Evolutionary conservation across 2,797 vertebrate genomes (phyloP), one percentile per base, ranked within the genome.

Genomic region (Pseudomugil tenellus): DNA sequence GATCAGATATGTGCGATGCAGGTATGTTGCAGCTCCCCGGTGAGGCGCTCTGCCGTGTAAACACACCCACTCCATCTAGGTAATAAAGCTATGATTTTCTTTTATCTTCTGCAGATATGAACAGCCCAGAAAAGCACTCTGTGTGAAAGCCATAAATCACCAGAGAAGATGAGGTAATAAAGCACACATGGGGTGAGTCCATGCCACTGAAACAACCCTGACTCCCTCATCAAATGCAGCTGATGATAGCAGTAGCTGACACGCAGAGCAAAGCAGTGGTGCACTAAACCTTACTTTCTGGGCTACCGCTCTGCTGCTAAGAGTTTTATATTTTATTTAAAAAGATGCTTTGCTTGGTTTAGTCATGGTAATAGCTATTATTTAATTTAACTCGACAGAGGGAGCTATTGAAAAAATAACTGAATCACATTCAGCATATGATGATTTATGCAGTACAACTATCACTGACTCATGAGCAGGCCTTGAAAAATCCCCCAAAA

Each of bases 21-120:
- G 81, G 74, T 73, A 70, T 57, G 77, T 11, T 77, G 75, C 72
- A 52, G 68, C 70, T 79, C 64, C 70, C 79, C 70, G 25, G 39
- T 21, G 70, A 80, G 79, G 73, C 37, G 32, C 21, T 70, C 73
- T 73, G 74, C 74, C 75, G 82, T 74, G 72, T 84, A 87, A 90
- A 91, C 86, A 89, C 68, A 68, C 67, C 77, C 67, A 29, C 77
- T 81, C 74, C 2, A 54, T 72, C 84, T 72, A 72, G 58, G 79
- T 84, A 84, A 91, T 87, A 89, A 88, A 91, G 79, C 76, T 63
- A 58, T 75, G 83, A 67, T 89, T 90, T 92, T 87, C 79, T 89
- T 92, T 91, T 90, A 90, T 92, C 81, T 88, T 56, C 57, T 2
- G 72, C 80, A 84, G 84, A 90, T 91, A 84, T 85, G 87, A 92